Evolutionary conservation across 2,113 vertebrate species (phyloP).

Genomic region (Paramormyrops kingsleyae): DNA sequence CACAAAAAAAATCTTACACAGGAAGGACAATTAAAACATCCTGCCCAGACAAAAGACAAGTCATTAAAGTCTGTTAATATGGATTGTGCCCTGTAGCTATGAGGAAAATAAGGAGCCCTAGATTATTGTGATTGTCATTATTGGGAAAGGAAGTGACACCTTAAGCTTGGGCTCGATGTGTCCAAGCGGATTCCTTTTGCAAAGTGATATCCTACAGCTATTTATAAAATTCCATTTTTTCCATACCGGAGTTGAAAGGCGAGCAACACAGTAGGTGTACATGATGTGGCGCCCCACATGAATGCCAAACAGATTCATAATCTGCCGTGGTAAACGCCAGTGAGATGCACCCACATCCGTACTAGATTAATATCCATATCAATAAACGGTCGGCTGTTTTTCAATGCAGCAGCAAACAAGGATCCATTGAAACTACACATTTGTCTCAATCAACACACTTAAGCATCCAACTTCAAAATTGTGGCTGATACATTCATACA

Average conservation of each 20-base stretch:
- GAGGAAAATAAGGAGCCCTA: not conserved
- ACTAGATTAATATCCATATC: not conserved
- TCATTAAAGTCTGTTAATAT: not conserved
- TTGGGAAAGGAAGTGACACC: not conserved
- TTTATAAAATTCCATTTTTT: not conserved
- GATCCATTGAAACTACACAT: not conserved
- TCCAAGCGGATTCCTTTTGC: slow-evolving; percentile 13
- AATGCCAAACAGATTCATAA: not conserved
- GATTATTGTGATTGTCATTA: not conserved
- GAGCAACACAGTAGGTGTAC: not conserved
- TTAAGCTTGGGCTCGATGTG: slow-evolving; percentile 17
- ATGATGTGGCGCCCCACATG: not conserved
- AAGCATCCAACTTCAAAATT: not conserved
- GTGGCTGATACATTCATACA: not conserved
- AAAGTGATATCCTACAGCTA: not conserved
- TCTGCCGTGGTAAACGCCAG: not conserved
- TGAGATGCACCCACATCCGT: not conserved
- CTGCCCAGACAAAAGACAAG: not conserved
- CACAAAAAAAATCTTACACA: not conserved
- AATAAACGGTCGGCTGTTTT: too few species aligned
- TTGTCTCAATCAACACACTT: not conserved
- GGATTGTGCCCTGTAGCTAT: not conserved
- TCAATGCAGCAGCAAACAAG: not conserved
- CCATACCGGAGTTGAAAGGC: not conserved
- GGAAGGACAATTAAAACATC: not conserved